Evolutionary conservation across 1,140 invertebrate species (phyloP), one percentile per base, ranked within the genome.

Genomic region (Sycobia sp.): DNA sequence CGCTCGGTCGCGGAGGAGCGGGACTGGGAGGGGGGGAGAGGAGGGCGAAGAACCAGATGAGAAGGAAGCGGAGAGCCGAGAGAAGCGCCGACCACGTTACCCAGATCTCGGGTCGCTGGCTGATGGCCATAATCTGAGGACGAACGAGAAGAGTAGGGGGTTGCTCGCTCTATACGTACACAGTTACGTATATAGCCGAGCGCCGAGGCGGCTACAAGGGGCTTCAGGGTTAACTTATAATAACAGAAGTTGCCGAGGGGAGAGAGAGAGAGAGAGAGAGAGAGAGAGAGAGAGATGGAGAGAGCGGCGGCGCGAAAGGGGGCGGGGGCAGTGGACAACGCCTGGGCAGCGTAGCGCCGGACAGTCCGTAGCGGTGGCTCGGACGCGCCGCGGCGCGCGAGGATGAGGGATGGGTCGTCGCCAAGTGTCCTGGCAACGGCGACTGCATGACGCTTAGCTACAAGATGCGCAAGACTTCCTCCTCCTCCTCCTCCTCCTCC

Each of bases 241-340:
- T 81, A 81, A 81, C 79, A 81, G 71, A 80, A 81, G 77, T 81
- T 81, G 70, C 69, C 73, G n/a, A 72, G 70, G 71, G 70, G 73
- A 73, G 76, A 72, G 73, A 72, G 75, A 71, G 72, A 72, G 71
- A 73, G 77, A 73, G 76, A 65, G 64, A 57, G 71, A 66, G 63
- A 66, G 49, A 39, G 38, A 41, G 61, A 38, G 77, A 78, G n/a
- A n/a, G n/a, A n/a, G n/a, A n/a, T n/a, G n/a, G n/a, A n/a, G n/a
- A n/a, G n/a, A n/a, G n/a, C n/a, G n/a, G n/a, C n/a, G n/a, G n/a
- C n/a, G n/a, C n/a, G n/a, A n/a, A n/a, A n/a, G n/a, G n/a, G n/a
- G n/a, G 77, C 74, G 73, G 72, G 70, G 73, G 71, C 73, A 76
- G 76, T 74, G 77, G 77, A 74, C 73, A 78, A 61, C 62, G 67